phyloP scores from a whole-genome alignment of 2,888 invertebrate genomes.

The Tenthredo mesomela region DNA sequence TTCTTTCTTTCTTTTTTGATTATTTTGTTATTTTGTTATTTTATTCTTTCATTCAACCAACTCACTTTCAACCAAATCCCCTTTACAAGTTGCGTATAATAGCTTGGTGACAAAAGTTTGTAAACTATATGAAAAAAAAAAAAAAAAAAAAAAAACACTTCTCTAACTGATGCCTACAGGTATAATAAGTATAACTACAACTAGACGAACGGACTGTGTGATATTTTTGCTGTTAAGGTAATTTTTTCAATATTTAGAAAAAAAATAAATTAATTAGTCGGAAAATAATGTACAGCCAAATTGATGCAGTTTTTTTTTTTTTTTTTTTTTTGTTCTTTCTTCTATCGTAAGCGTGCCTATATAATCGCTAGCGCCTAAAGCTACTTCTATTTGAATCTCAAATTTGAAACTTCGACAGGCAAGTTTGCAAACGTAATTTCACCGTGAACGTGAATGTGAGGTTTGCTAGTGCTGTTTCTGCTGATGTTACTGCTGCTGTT shows the following conservation, averaged over 20 bases:
- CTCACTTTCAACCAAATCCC: neutral
- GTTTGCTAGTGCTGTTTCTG: too few relatives aligned
- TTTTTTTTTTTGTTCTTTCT: too few relatives aligned
- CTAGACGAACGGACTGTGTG: too few relatives aligned
- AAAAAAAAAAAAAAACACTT: neutral
- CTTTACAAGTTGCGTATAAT: neutral
- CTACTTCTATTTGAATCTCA: neutral
- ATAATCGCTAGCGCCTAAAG: neutral
- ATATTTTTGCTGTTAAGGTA: neutral
- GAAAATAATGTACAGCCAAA: too few relatives aligned
- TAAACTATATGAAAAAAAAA: too few relatives aligned
- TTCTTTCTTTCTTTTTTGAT: neutral
- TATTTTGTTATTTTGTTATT: neutral
- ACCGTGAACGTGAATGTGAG: neutral
- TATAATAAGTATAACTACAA: too few relatives aligned
- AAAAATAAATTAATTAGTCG: too few relatives aligned
- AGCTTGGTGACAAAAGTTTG: neutral
- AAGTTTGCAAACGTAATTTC: constrained; percentile 6
- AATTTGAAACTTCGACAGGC: neutral
- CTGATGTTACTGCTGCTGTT: neutral
- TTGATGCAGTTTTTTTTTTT: neutral
- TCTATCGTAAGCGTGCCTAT: too few relatives aligned
- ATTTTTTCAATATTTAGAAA: neutral
- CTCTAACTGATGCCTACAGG: neutral
- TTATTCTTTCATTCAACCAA: neutral